Evolutionary conservation across 2,797 vertebrate species (phyloP).

Genomic region (Pseudotriccus pelzelni): DNA sequence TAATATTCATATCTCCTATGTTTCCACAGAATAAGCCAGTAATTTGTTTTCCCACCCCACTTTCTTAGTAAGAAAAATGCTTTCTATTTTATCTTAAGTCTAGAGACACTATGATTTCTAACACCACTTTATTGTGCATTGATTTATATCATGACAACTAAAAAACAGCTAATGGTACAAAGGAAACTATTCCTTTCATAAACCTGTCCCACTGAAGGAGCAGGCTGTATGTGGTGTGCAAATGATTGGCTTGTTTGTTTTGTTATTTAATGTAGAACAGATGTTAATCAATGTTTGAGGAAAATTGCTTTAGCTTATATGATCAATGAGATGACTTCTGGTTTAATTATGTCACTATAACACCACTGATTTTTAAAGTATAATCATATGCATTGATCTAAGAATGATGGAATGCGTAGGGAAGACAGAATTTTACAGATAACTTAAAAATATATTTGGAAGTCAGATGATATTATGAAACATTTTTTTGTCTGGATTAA

Average conservation of each 20-base stretch:
- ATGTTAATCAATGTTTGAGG: not conserved
- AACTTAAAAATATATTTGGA: not conserved
- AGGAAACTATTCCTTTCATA: not conserved
- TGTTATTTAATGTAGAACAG: not conserved
- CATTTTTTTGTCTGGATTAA: not conserved
- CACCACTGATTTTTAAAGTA: not conserved
- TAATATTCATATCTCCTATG: not conserved
- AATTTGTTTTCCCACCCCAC: not conserved
- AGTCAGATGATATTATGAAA: not conserved
- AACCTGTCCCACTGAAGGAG: not conserved
- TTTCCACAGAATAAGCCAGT: not conserved
- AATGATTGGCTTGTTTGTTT: not conserved
- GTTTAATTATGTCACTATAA: not conserved
- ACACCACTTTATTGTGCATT: not conserved
- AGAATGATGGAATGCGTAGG: not conserved
- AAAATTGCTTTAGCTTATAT: not conserved
- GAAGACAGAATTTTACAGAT: not conserved
- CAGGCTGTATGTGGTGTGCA: not conserved
- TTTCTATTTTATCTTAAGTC: not conserved
- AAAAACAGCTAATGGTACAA: not conserved
- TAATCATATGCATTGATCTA: not conserved
- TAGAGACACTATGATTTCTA: not conserved
- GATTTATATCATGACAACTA: not conserved
- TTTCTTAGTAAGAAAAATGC: not conserved
- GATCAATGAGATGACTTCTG: not conserved